These are phyloP conservation scores for Berghia stephanieae DNA, from an alignment of 1,140 invertebrate species.

Conservation along the genomic window DNA sequence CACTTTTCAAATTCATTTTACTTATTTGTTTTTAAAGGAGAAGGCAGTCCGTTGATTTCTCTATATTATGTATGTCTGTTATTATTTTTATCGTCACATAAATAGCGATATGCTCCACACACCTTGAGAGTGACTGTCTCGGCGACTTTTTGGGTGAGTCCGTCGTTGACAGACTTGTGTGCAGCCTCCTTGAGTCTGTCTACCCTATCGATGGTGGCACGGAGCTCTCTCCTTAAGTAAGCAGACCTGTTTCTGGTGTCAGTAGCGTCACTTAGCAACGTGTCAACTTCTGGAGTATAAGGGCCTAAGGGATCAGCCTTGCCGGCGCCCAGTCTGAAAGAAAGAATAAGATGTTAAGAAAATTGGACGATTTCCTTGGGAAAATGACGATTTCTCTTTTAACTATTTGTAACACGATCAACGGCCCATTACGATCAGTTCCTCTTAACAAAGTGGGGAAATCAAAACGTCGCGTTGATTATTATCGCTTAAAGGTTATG, in stretches of 20 bases:
- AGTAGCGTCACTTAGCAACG: constrained; percentile 54
- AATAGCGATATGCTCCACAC: neutral
- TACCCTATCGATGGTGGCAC: constrained; percentile 53
- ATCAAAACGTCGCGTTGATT: too few species aligned
- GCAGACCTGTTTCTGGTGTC: constrained; percentile 52
- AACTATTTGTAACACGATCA: too few species aligned
- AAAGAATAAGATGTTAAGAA: too few species aligned
- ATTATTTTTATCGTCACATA: neutral
- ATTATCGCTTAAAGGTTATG: too few species aligned
- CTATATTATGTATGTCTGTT: neutral
- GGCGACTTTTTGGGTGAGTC: constrained; percentile 60
- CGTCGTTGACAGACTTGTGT: constrained; percentile 64
- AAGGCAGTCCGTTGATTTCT: too few species aligned
- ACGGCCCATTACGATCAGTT: too few species aligned
- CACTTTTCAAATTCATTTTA: too few species aligned
- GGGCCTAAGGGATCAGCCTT: constrained; percentile 60
- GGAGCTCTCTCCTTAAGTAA: constrained; percentile 54
- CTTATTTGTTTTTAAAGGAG: too few species aligned
- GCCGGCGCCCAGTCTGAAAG: constrained; percentile 27
- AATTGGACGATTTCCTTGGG: too few species aligned
- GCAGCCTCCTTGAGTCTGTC: constrained; percentile 60
- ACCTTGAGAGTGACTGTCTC: constrained; percentile 65
- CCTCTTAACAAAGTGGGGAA: too few species aligned
- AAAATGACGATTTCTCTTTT: too few species aligned
- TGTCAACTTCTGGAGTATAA: constrained; percentile 63